A percentile compares a stretch with the other conserved stretches of the same genome.
Evolutionary conservation across 2,797 vertebrate species (phyloP).

Genomic region (Acipenser transmontanus): DNA sequence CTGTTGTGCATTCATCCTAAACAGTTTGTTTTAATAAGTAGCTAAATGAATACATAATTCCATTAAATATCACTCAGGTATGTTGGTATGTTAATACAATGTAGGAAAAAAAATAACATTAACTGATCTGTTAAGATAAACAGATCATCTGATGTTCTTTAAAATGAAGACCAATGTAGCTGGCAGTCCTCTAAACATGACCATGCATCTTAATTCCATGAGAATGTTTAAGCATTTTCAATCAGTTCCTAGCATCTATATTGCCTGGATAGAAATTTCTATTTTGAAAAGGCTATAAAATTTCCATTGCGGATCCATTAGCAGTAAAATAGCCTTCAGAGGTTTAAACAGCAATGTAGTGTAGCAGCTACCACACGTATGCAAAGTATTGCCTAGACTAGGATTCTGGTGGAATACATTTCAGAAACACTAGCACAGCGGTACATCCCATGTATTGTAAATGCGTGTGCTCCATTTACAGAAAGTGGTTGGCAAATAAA

Average conservation of each 20-base stretch:
- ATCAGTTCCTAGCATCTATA: constrained; percentile 75
- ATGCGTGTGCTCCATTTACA: too few species aligned
- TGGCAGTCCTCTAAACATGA: constrained; percentile 66
- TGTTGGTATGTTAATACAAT: not conserved
- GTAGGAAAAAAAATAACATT: not conserved
- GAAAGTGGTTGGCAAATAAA: too few species aligned
- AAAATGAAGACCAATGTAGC: constrained; percentile 2
- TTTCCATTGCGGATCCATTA: constrained; percentile 76
- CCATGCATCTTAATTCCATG: constrained; percentile 68
- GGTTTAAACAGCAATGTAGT: constrained; percentile 68
- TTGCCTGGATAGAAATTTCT: constrained; percentile 78
- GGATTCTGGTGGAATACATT: too few species aligned
- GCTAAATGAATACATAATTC: not conserved
- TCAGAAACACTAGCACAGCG: too few species aligned
- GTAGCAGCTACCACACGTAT: too few species aligned
- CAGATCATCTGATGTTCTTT: constrained; percentile 1
- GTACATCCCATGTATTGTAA: too few species aligned
- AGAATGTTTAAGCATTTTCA: constrained; percentile 74
- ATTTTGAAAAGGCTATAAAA: constrained; percentile 81
- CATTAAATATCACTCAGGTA: constrained; percentile 1
- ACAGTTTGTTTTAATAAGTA: not conserved
- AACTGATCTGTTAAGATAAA: constrained; percentile 3
- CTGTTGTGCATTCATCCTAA: not conserved
- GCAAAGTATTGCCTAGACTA: too few species aligned
- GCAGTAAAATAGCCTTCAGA: constrained; percentile 79